Evolutionary conservation across 2,113 vertebrate genomes (phyloP).

Genomic region (Dasyornis broadbenti): DNA sequence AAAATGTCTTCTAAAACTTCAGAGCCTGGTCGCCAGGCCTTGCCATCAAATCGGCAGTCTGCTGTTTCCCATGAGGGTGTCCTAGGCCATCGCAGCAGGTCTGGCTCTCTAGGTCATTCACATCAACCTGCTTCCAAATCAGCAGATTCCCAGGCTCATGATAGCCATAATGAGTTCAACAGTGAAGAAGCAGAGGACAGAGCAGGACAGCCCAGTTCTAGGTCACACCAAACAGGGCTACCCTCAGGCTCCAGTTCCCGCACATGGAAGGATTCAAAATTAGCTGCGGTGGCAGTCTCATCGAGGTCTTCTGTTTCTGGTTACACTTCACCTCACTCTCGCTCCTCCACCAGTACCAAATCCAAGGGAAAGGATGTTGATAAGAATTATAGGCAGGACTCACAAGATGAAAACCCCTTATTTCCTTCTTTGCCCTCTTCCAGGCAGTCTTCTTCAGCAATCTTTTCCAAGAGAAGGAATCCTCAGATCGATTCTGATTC

Average conservation of each 20-base stretch:
- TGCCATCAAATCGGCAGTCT: neutral
- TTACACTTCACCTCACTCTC: constrained; percentile 5
- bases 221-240: neutral
- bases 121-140: constrained; percentile 12
- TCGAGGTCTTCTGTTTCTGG: neutral
- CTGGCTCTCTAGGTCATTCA: constrained; percentile 24
- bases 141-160: neutral
- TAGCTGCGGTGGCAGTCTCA: neutral
- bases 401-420: constrained; percentile 34
- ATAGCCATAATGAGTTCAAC: neutral
- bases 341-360: neutral
- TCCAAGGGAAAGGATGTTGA: neutral
- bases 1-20: constrained; percentile 46
- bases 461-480: constrained; percentile 45
- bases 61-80: neutral
- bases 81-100: neutral
- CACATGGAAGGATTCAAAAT: neutral
- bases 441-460: constrained; percentile 42
- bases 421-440: constrained; percentile 32
- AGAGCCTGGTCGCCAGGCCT: neutral
- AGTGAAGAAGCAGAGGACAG: constrained; percentile 13
- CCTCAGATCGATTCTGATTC: constrained; percentile 13
- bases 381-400: neutral
- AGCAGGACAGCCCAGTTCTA: neutral
- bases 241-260: neutral